These are phyloP conservation scores for Acrocephalus arundinaceus DNA, from an alignment of 2,113 vertebrate species.

Conservation along the genomic window DNA sequence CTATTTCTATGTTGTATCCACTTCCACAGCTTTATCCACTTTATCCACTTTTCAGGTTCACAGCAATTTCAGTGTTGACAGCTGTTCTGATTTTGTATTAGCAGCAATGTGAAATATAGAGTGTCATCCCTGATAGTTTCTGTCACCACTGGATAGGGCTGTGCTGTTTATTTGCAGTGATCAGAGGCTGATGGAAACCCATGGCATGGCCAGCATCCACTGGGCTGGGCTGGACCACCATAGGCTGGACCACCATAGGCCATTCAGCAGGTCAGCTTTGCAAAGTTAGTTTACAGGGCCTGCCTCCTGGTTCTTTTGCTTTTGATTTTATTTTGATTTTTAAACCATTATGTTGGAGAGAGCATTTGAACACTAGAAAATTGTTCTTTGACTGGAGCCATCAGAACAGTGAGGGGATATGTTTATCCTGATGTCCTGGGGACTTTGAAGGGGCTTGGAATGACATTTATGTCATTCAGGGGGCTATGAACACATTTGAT, in stretches of 20 bases:
- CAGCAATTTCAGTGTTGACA: background rate
- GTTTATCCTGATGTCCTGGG: background rate
- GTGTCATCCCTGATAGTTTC: background rate
- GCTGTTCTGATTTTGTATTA: background rate
- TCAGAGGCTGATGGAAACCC: background rate
- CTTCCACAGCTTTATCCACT: background rate
- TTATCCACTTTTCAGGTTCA: background rate
- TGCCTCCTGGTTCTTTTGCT: background rate
- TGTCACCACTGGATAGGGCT: background rate
- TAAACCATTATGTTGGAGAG: background rate
- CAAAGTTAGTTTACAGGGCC: background rate
- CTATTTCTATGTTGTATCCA: background rate
- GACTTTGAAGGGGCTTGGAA: background rate
- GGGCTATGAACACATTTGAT: background rate
- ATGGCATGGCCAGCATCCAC: background rate
- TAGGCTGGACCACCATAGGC: background rate
- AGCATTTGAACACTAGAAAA: background rate
- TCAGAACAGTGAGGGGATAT: background rate
- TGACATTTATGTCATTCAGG: background rate
- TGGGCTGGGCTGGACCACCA: background rate
- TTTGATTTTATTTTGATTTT: background rate
- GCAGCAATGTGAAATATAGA: background rate
- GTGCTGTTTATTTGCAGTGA: background rate
- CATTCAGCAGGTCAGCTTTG: background rate
- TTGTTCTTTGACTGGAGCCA: background rate